Percentiles rank a stretch among this genome's conserved stretches.
These are phyloP conservation scores for Gari tellinella DNA, from an alignment of 2,888 invertebrate genomes.

Conservation along the genomic window DNA sequence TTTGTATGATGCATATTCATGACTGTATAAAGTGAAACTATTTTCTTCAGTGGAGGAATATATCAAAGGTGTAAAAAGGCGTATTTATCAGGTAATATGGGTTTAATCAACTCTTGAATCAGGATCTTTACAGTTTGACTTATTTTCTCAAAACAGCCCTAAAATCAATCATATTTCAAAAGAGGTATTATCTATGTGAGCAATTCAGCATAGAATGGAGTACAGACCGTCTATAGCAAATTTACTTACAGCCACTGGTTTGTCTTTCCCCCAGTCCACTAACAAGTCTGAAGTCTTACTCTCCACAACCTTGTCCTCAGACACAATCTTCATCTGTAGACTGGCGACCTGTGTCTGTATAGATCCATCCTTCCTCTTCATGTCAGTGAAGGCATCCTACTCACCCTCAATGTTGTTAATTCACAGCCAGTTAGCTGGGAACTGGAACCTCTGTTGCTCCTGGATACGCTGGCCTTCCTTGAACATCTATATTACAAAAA, in stretches of 20 bases:
- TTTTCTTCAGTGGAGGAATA: too few species aligned
- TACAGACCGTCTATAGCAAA: too few species aligned
- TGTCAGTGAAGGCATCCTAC: constrained; percentile 99
- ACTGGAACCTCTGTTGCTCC: constrained; percentile 98
- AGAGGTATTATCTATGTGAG: too few species aligned
- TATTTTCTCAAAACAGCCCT: too few species aligned
- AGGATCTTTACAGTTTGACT: too few species aligned
- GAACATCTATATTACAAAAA: constrained; percentile 88
- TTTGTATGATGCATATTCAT: too few species aligned
- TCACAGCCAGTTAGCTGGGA: constrained; percentile 98
- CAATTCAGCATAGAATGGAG: too few species aligned
- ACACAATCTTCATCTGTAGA: constrained; percentile 98
- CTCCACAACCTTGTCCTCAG: constrained; percentile 99
- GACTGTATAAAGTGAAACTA: too few species aligned
- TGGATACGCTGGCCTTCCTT: constrained; percentile 98
- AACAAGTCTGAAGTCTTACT: constrained; percentile 96
- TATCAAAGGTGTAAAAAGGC: too few species aligned
- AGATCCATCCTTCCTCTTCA: constrained; percentile 96
- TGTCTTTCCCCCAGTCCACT: constrained; percentile 98
- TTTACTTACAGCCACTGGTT: constrained; percentile 91
- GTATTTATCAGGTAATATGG: too few species aligned
- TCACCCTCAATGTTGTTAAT: constrained; percentile 99
- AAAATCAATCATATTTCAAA: too few species aligned
- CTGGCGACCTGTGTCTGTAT: constrained; percentile 84
- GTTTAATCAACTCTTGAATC: too few species aligned